Evolutionary conservation across 2,797 vertebrate species (phyloP).

Genomic region (Tauraco hartlaubi): DNA sequence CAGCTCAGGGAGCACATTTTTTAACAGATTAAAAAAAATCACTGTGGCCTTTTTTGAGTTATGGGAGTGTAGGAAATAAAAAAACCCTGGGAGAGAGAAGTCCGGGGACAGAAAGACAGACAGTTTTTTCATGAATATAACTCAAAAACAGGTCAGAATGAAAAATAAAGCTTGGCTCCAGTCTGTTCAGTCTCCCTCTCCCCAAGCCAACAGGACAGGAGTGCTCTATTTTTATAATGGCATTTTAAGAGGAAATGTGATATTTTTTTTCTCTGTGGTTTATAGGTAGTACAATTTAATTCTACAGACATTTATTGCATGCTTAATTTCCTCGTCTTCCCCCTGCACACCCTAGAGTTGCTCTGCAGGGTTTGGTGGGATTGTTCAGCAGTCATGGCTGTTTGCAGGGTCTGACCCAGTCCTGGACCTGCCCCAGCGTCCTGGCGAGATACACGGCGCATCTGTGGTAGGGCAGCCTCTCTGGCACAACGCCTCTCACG

Average conservation of each 20-base stretch:
- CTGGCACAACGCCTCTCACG: neutral
- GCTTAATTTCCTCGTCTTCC: neutral
- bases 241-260: constrained; percentile 35
- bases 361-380: neutral
- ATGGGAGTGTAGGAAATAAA: constrained; percentile 23
- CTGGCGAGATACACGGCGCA: neutral
- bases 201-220: neutral
- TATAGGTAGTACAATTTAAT: constrained; percentile 25
- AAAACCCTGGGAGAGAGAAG: neutral
- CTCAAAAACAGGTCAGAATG: neutral
- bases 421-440: neutral
- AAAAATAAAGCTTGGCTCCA: neutral
- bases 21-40: constrained; percentile 71
- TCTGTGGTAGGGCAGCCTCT: neutral
- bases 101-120: neutral
- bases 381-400: neutral
- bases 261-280: neutral
- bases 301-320: constrained; percentile 19
- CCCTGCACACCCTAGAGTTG: accelerated
- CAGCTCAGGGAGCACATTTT: constrained; percentile 77
- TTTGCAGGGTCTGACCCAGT: neutral
- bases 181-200: neutral
- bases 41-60: constrained; percentile 40
- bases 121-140: neutral
- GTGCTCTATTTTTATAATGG: constrained; percentile 23